phyloP scores from a whole-genome alignment of 1,140 invertebrate genomes.

The Cydia strobilella region DNA sequence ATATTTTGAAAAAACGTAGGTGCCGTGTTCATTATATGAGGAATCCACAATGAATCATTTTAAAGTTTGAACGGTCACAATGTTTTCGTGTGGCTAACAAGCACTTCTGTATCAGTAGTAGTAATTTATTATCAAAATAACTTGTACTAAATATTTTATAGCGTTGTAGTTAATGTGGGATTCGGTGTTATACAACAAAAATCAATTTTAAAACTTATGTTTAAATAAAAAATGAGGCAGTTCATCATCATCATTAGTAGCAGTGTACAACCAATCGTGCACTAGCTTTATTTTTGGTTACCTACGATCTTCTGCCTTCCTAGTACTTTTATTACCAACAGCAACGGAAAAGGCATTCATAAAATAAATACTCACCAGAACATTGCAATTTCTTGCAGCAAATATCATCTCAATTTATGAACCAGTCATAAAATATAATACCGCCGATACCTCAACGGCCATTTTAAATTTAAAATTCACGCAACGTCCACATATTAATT shows the following conservation, averaged over 20 bases:
- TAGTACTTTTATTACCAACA: neutral
- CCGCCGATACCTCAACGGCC: constrained; percentile 12
- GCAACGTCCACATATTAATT: constrained; percentile 49
- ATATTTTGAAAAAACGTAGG: neutral
- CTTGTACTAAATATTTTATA: neutral
- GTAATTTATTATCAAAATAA: neutral
- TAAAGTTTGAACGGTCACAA: neutral
- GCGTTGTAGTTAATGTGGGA: neutral
- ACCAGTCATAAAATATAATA: constrained; percentile 27
- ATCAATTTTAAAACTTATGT: too few relatives aligned
- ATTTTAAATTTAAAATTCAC: constrained; percentile 47
- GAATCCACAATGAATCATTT: neutral
- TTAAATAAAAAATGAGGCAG: too few relatives aligned
- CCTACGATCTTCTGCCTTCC: too few relatives aligned
- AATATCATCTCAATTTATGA: constrained; percentile 16
- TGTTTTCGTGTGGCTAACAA: neutral
- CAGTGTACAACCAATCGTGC: too few relatives aligned
- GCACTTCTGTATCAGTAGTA: neutral
- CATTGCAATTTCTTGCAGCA: constrained; percentile 1
- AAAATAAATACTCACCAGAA: neutral
- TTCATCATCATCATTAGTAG: too few relatives aligned
- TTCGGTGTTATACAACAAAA: neutral
- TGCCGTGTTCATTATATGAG: neutral
- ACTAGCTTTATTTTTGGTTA: too few relatives aligned
- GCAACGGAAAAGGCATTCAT: neutral